phyloP scores from a whole-genome alignment of 1,140 invertebrate species.

The Melipona quadrifasciata region DNA sequence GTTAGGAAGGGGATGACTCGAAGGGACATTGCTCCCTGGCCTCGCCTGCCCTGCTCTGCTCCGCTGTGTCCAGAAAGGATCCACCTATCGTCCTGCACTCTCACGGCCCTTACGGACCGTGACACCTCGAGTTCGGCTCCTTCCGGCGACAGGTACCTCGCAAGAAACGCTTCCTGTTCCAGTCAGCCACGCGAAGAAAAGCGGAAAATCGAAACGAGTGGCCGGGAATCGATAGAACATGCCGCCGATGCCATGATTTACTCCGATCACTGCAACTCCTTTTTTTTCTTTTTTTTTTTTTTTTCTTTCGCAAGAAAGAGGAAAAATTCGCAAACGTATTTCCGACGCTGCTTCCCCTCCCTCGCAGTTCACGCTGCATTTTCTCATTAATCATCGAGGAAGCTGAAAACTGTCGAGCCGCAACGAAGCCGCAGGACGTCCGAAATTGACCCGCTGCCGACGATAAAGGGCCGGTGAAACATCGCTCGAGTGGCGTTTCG shows the following conservation, averaged over 20 bases:
- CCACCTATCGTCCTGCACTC: constrained; percentile 64
- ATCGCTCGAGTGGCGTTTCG: not conserved
- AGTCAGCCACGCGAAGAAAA: not conserved
- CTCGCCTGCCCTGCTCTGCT: constrained; percentile 67
- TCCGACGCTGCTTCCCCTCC: not conserved
- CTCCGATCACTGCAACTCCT: constrained; percentile 1
- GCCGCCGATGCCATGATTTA: constrained; percentile 29
- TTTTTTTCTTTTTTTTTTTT: too few species aligned
- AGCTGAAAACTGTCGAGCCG: constrained; percentile 34
- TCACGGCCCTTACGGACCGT: constrained; percentile 63
- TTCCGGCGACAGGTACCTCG: constrained; percentile 56
- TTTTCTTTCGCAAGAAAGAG: too few species aligned
- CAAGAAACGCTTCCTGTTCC: constrained; percentile 39
- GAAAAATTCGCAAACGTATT: not conserved
- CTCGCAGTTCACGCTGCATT: not conserved
- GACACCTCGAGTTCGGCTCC: constrained; percentile 55
- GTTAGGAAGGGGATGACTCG: constrained; percentile 78
- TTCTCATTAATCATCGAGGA: constrained; percentile 3
- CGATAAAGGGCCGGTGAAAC: constrained; percentile 51
- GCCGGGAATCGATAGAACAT: not conserved
- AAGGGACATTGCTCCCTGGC: constrained; percentile 79
- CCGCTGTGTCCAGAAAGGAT: constrained; percentile 65
- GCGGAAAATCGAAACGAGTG: constrained; percentile 15
- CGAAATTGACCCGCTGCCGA: constrained; percentile 49
- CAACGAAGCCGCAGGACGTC: constrained; percentile 51